phyloP scores from a whole-genome alignment of 2,888 invertebrate species.

The Pyralis farinalis region DNA sequence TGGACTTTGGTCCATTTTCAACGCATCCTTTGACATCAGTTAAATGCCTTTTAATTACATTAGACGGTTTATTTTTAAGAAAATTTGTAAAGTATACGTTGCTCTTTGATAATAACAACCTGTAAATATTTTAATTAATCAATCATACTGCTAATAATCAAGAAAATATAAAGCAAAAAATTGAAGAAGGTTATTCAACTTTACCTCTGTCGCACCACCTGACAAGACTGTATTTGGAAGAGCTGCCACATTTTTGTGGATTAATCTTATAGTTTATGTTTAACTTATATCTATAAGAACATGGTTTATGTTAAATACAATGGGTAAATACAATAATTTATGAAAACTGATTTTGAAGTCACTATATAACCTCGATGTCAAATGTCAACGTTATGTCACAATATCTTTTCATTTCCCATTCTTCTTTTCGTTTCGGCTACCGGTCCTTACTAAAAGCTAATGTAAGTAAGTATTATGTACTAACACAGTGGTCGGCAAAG shows the following conservation, averaged over 20 bases:
- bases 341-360: no score
- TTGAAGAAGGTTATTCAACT: constrained; percentile 16
- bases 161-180: constrained; percentile 9
- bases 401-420: no score
- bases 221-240: constrained; percentile 52
- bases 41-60: constrained; percentile 47
- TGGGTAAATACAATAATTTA: no score
- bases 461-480: no score
- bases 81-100: constrained; percentile 48
- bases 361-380: no score
- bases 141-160: not conserved
- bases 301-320: constrained; percentile 35
- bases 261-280: constrained; percentile 11
- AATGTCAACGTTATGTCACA: no score
- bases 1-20: constrained; percentile 47
- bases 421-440: no score
- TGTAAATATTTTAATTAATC: constrained; percentile 34
- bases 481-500: no score
- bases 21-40: constrained; percentile 41
- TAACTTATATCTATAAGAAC: constrained; percentile 22
- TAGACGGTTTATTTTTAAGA: constrained; percentile 50
- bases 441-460: no score
- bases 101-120: constrained; percentile 47
- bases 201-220: constrained; percentile 58
- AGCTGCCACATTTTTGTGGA: constrained; percentile 63